These are phyloP conservation scores for Clarias laeviceps DNA, from an alignment of 2,797 vertebrate genomes.

Conservation along the genomic window DNA sequence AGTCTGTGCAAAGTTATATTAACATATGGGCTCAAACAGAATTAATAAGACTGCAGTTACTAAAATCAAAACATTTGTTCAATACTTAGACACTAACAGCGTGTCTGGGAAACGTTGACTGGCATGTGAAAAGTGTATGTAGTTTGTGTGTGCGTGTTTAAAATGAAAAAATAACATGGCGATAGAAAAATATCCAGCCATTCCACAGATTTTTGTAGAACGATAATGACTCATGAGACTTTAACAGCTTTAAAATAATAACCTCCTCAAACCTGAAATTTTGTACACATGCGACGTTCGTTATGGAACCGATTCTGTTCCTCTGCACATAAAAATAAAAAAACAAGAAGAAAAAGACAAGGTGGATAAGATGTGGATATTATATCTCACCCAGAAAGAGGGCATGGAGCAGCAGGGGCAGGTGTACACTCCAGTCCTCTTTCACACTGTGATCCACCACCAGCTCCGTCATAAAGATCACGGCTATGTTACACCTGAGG, in stretches of 20 bases:
- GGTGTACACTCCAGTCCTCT: constrained; percentile 95
- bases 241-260: background rate
- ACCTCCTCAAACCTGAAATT: too few relatives aligned
- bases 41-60: background rate
- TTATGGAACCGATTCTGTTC: background rate
- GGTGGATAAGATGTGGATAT: background rate
- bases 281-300: background rate
- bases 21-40: background rate
- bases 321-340: too few relatives aligned
- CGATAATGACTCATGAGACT: background rate
- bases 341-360: background rate
- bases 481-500: constrained; percentile 93
- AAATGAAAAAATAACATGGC: background rate
- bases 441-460: constrained; percentile 98
- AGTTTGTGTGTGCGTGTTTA: background rate
- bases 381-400: constrained; percentile 86
- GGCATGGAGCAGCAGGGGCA: constrained; percentile 91
- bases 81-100: background rate
- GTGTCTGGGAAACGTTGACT: background rate
- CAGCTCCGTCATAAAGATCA: constrained; percentile 99
- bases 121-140: background rate
- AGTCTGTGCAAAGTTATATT: too few relatives aligned
- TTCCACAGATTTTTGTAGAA: background rate
- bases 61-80: background rate
- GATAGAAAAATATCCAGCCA: background rate